Evolutionary conservation across 2,113 vertebrate genomes (phyloP).

Genomic region (Coregonus clupeaformis): DNA sequence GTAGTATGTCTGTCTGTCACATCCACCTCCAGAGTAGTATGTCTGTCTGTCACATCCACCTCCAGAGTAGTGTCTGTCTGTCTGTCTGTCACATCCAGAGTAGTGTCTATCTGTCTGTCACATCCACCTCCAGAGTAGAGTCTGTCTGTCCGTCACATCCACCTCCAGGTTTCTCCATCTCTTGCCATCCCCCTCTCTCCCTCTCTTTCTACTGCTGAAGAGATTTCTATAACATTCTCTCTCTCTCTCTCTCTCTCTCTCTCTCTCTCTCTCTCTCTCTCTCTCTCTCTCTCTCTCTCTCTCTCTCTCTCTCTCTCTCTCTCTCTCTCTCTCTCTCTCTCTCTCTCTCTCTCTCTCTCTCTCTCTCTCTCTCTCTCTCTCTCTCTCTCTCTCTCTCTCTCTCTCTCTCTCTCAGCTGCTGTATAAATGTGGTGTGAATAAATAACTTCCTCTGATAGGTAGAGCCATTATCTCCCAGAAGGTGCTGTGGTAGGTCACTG

Average conservation of each 20-base stretch:
- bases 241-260: not conserved
- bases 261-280: too few species aligned
- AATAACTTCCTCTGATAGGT: slow-evolving; percentile 33
- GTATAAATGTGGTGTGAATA: slow-evolving; percentile 20
- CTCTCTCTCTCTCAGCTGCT: not conserved
- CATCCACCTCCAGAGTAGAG: not conserved
- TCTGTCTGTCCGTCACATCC: not conserved
- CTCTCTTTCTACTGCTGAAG: too few species aligned
- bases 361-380: too few species aligned
- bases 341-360: too few species aligned
- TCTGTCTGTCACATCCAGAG: too few species aligned
- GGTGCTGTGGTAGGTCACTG: slow-evolving; percentile 4
- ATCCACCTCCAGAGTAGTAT: too few species aligned
- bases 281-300: not conserved
- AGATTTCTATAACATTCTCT: not conserved
- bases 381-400: not conserved
- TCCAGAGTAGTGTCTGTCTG: too few species aligned
- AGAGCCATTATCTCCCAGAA: slow-evolving; percentile 18
- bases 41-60: too few species aligned
- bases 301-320: not conserved
- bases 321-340: too few species aligned
- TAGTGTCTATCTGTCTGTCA: not conserved
- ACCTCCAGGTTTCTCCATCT: not conserved
- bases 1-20: too few species aligned
- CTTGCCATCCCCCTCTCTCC: too few species aligned